A percentile compares a stretch with the other conserved stretches of the same genome.
phyloP scores from a whole-genome alignment of 1,140 invertebrate species.

The Idris sp. region DNA sequence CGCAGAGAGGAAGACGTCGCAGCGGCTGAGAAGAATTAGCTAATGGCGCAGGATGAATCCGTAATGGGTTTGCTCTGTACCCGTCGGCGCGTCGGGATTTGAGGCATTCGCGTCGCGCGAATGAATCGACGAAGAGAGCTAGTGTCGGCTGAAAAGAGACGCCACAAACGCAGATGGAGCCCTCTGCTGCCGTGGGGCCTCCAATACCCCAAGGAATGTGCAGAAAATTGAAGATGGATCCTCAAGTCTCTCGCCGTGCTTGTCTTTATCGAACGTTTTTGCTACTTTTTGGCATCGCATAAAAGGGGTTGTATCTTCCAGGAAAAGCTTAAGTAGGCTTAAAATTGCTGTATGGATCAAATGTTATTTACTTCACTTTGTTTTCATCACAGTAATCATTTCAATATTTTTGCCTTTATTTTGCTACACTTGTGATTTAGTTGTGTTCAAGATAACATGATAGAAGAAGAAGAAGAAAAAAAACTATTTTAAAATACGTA shows the following conservation, averaged over 20 bases:
- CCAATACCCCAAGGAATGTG: constrained; percentile 78
- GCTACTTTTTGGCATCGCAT: constrained; percentile 46
- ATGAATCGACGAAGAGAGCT: constrained; percentile 57
- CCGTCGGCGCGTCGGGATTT: constrained; percentile 74
- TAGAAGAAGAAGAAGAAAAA: no score
- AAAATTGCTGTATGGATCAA: constrained; percentile 55
- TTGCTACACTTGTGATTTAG: no score
- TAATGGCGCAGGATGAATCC: constrained; percentile 79
- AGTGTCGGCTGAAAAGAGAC: constrained; percentile 42
- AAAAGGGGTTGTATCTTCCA: constrained; percentile 68
- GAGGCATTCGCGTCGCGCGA: constrained; percentile 59
- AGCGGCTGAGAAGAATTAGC: constrained; percentile 76
- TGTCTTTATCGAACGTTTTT: constrained; percentile 42
- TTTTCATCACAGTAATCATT: no score
- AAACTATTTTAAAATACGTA: no score
- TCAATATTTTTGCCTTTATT: no score
- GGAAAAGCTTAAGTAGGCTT: constrained; percentile 71
- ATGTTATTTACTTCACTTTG: constrained; percentile 54
- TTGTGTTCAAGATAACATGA: constrained; percentile 44
- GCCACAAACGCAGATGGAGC: constrained; percentile 55
- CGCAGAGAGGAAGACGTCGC: constrained; percentile 71
- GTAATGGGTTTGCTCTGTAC: constrained; percentile 78
- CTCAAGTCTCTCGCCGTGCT: constrained; percentile 43
- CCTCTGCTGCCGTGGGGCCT: constrained; percentile 63
- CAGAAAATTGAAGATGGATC: constrained; percentile 76